Percentiles rank a stretch among this genome's conserved stretches.
Conservation (phyloP, 2,888 invertebrate species). For the Thumatha senex region DNA sequence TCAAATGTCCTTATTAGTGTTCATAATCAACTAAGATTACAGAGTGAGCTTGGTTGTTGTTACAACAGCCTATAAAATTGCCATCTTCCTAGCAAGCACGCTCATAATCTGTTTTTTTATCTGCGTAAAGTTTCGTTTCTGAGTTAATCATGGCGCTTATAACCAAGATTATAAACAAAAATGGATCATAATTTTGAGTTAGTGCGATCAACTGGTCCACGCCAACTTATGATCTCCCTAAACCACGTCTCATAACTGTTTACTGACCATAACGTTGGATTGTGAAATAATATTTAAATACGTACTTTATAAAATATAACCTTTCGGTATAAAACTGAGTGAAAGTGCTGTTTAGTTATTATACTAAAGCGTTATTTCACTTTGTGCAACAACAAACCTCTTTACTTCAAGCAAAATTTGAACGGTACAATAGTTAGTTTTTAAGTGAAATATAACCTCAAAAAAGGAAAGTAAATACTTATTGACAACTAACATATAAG, state of each 20-base stretch:
- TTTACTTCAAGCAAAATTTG: too few species aligned
- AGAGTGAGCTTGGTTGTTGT: too few species aligned
- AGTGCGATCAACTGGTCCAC: constrained; percentile 2
- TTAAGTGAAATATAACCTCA: too few species aligned
- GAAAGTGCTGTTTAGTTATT: background rate
- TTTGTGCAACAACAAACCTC: too few species aligned
- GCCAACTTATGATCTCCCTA: constrained; percentile 4
- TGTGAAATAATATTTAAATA: background rate
- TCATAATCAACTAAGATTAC: too few species aligned
- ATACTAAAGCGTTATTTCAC: background rate
- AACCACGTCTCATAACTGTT: constrained; percentile 4
- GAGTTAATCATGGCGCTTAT: constrained; percentile 1
- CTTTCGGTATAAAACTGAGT: background rate
- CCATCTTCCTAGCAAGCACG: background rate
- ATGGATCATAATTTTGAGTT: background rate
- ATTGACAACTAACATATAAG: too few species aligned
- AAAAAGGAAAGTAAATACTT: too few species aligned
- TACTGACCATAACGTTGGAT: constrained; percentile 4
- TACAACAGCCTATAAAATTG: background rate
- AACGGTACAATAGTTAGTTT: too few species aligned
- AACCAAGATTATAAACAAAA: constrained; percentile 1
- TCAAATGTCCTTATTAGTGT: too few species aligned
- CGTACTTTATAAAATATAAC: background rate
- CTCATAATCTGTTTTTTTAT: background rate
- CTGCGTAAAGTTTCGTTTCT: background rate